Evolutionary conservation across 2,113 vertebrate genomes (phyloP).

Genomic region (Cervus canadensis): DNA sequence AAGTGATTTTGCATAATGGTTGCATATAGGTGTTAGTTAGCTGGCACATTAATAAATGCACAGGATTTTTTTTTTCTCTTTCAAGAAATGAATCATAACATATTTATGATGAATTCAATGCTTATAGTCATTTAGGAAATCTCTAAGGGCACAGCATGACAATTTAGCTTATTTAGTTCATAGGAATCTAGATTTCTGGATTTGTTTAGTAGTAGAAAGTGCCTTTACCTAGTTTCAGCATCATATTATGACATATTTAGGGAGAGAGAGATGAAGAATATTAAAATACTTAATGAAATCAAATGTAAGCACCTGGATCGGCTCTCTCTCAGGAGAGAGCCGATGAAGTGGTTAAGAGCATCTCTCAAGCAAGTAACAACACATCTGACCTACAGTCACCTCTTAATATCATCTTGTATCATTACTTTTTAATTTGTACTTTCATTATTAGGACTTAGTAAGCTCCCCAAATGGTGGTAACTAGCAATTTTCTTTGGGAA

Average conservation of each 20-base stretch:
- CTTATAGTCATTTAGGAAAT: background rate
- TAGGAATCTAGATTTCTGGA: background rate
- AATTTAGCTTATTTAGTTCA: background rate
- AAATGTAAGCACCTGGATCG: background rate
- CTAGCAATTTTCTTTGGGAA: background rate
- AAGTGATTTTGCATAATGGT: background rate
- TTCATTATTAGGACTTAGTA: background rate
- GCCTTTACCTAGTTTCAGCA: background rate
- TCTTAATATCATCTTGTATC: background rate
- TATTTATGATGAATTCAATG: slow-evolving; percentile 4
- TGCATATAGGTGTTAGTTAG: background rate
- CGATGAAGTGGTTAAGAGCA: background rate
- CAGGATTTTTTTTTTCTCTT: background rate
- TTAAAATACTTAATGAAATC: background rate
- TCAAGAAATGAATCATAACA: background rate
- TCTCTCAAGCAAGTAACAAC: background rate
- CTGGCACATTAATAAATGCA: background rate
- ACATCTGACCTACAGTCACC: background rate
- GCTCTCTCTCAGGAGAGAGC: background rate
- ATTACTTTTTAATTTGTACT: background rate
- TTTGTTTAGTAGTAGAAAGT: background rate
- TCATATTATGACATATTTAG: background rate
- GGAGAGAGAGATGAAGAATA: background rate
- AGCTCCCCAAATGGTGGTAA: background rate
- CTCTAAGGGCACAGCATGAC: background rate